A percentile compares a stretch with the other conserved stretches of the same genome.
Conservation (phyloP, 1,140 invertebrate species). For the Pygmarrhopalites habei region DNA sequence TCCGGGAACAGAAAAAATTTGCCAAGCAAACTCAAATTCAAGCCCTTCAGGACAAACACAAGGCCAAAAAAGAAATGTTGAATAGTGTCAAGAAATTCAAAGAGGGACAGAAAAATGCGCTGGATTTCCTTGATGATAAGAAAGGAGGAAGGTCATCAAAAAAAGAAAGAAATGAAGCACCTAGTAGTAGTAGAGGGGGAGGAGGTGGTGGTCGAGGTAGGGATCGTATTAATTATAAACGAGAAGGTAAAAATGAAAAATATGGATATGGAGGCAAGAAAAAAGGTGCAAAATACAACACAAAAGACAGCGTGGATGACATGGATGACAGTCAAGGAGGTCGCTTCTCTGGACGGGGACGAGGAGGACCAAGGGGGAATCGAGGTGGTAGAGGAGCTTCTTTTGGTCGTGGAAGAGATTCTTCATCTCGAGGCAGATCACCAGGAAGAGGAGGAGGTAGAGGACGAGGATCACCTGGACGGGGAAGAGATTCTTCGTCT, state of each 20-base stretch:
- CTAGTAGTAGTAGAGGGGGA: background rate
- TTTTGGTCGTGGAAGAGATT: background rate
- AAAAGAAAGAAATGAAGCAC: conserved; percentile 8
- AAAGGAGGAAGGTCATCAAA: conserved; percentile 48
- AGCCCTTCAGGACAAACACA: conserved; percentile 65
- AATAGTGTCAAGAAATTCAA: conserved; percentile 76
- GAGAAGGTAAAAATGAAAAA: conserved; percentile 70
- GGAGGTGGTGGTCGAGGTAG: background rate
- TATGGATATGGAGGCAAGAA: conserved; percentile 96
- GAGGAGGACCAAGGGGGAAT: conserved; percentile 17
- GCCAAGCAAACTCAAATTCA: conserved; percentile 83
- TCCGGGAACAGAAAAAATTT: conserved; percentile 85
- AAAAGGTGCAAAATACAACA: conserved; percentile 80
- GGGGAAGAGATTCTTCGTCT: background rate
- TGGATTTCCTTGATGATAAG: conserved; percentile 77
- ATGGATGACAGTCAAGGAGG: conserved; percentile 2
- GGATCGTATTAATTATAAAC: conserved; percentile 23
- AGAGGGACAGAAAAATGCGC: conserved; percentile 68
- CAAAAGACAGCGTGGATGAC: conserved; percentile 56
- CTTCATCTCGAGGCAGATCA: background rate
- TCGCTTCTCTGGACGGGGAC: background rate
- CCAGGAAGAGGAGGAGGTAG: conserved; percentile 5
- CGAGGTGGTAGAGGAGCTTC: background rate
- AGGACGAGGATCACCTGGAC: background rate
- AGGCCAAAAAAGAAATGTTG: conserved; percentile 57